phyloP scores from a whole-genome alignment of 2,888 invertebrate species.

The Stramonita haemastoma region DNA sequence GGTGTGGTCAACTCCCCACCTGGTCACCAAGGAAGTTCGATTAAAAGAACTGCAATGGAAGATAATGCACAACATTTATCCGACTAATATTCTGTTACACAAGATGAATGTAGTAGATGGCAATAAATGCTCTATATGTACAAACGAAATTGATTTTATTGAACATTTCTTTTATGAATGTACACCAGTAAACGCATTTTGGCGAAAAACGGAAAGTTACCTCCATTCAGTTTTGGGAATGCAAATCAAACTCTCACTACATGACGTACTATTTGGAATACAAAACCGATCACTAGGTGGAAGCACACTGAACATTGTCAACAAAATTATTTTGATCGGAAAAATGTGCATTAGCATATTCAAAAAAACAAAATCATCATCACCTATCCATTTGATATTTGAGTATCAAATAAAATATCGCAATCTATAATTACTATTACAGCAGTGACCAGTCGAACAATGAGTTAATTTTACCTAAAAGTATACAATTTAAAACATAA shows the following conservation, averaged over 20 bases:
- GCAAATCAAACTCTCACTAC: too few relatives aligned
- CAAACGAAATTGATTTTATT: not conserved
- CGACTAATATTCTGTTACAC: not conserved
- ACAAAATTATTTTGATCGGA: not conserved
- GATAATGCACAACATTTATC: not conserved
- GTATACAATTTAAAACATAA: too few relatives aligned
- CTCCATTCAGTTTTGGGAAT: not conserved
- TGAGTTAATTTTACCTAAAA: too few relatives aligned
- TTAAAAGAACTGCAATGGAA: not conserved
- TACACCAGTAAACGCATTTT: not conserved
- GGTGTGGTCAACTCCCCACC: not conserved
- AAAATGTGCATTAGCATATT: not conserved
- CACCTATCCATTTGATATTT: too few relatives aligned
- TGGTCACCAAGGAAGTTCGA: not conserved
- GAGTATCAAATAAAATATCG: too few relatives aligned
- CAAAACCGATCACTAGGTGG: too few relatives aligned
- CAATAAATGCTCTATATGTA: not conserved
- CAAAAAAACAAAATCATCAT: too few relatives aligned
- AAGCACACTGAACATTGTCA: not conserved
- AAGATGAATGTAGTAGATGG: not conserved
- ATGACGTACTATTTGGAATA: too few relatives aligned
- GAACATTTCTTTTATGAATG: not conserved
- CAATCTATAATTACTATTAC: too few relatives aligned
- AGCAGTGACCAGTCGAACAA: too few relatives aligned
- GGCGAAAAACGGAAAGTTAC: not conserved